A percentile compares a stretch with the other conserved stretches of the same genome.
Conservation (phyloP, 2,888 invertebrate species). For the Lycophotia porphyrea region DNA sequence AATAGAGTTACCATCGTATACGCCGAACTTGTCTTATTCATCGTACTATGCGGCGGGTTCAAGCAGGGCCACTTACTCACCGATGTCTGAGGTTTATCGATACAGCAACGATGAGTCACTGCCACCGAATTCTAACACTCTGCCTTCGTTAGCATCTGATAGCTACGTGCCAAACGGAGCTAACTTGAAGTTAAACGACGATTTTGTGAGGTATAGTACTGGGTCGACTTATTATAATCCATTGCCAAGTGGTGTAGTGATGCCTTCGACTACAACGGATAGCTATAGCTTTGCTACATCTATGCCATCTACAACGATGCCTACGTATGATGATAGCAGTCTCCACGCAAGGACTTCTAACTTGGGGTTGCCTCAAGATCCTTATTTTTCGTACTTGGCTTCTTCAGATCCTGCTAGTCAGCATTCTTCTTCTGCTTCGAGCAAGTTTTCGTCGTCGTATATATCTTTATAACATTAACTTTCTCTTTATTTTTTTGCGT, state of each 20-base stretch:
- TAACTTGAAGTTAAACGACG: slow-evolving; percentile 83
- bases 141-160: slow-evolving; percentile 81
- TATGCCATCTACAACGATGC: slow-evolving; percentile 75
- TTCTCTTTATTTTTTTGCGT: not conserved
- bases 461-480: slow-evolving; percentile 78
- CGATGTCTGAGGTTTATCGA: slow-evolving; percentile 86
- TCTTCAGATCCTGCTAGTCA: slow-evolving; percentile 77
- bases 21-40: slow-evolving; percentile 85
- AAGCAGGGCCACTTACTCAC: slow-evolving; percentile 84
- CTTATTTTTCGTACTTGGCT: slow-evolving; percentile 82
- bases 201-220: slow-evolving; percentile 79
- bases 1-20: slow-evolving; percentile 84
- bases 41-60: slow-evolving; percentile 82
- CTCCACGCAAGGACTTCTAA: slow-evolving; percentile 75
- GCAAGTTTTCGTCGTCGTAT: slow-evolving; percentile 82
- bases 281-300: slow-evolving; percentile 77
- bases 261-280: slow-evolving; percentile 80
- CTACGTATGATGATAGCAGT: slow-evolving; percentile 82
- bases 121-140: slow-evolving; percentile 78
- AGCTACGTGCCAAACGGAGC: slow-evolving; percentile 86
- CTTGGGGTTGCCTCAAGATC: slow-evolving; percentile 79
- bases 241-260: slow-evolving; percentile 76
- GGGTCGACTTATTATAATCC: slow-evolving; percentile 81
- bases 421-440: slow-evolving; percentile 72
- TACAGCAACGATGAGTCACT: slow-evolving; percentile 86